Evolutionary conservation across 2,113 vertebrate genomes (phyloP), one percentile per base, ranked within the genome.

Genomic region (Toxotes jaculatrix): DNA sequence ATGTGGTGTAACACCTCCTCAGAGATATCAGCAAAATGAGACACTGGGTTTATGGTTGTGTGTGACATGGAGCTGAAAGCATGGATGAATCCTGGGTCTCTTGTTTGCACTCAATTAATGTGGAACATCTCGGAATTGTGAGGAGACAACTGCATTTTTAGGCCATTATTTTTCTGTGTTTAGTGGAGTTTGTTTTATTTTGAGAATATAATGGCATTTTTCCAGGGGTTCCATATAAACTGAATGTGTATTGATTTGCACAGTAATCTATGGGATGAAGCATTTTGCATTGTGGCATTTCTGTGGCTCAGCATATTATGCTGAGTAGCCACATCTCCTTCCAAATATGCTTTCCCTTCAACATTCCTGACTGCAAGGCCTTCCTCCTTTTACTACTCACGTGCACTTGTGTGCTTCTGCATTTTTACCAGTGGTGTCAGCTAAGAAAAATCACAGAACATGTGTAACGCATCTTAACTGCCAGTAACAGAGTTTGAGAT

Each of bases 351-450:
- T 88, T 82, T 74, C 59, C 74, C 80, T 78, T 79, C 61, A 82
- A 70, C 80, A 79, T 86, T 80, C 57, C 57, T 80, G 80, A 83
- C 83, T 79, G 74, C 77, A 40, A 88, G 86, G 80, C 83, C 53
- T 88, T 86, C 79, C 78, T 79, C 45, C n/a, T 40, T 38, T 74
- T 56, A 71, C 84, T 86, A 77, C 60, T 79, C 83, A 55, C 77
- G 63, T 77, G 71, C 77, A 77, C 78, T 80, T 67, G 64, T 82
- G 60, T 79, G 62, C 69, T 65, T 64, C n/a, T 43, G 78, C 71
- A 70, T 79, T 85, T 80, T 23, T 79, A 70, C 61, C 62, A 81
- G 73, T 68, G 57, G 53, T 36, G 78, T 86, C 87, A 75, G 74
- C 74, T 51, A 61, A 84, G 64, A 77, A 74, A 76, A 62, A 82